These are phyloP conservation scores for Strix aluco DNA, from an alignment of 2,113 vertebrate species.

Conservation along the genomic window DNA sequence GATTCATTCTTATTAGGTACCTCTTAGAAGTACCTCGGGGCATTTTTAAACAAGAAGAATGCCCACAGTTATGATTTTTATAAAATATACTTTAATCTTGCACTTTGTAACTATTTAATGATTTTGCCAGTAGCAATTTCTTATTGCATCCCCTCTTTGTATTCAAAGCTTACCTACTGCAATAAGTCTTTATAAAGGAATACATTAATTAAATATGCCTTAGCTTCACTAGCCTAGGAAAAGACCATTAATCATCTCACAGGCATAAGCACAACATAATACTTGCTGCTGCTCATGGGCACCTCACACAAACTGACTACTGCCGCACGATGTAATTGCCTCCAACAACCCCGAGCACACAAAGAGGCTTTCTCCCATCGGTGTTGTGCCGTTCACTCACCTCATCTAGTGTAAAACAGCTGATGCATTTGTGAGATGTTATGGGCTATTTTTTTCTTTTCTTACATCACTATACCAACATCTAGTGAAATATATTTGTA, in stretches of 20 bases:
- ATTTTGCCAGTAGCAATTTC: slow-evolving; percentile 3
- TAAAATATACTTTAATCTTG: slow-evolving; percentile 24
- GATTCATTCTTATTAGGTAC: neutral
- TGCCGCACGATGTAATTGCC: neutral
- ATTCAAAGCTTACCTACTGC: slow-evolving; percentile 14
- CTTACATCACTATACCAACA: neutral
- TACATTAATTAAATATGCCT: slow-evolving; percentile 38
- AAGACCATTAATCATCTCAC: slow-evolving; percentile 17
- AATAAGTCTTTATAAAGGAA: neutral
- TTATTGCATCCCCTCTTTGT: neutral
- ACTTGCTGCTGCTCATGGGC: neutral
- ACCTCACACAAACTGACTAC: neutral
- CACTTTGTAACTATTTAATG: neutral
- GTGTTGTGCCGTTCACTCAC: neutral
- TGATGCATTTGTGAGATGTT: neutral
- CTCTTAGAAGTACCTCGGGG: neutral
- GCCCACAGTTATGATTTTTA: neutral
- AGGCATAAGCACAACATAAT: neutral
- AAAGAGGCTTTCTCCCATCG: neutral
- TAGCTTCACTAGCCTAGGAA: neutral
- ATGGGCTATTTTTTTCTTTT: neutral
- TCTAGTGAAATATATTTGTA: neutral
- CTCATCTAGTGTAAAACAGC: neutral
- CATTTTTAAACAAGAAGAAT: slow-evolving; percentile 32
- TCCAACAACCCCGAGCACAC: neutral